Conservation (phyloP, 2,888 invertebrate genomes). For the Caenorhabditis uteleia region DNA sequence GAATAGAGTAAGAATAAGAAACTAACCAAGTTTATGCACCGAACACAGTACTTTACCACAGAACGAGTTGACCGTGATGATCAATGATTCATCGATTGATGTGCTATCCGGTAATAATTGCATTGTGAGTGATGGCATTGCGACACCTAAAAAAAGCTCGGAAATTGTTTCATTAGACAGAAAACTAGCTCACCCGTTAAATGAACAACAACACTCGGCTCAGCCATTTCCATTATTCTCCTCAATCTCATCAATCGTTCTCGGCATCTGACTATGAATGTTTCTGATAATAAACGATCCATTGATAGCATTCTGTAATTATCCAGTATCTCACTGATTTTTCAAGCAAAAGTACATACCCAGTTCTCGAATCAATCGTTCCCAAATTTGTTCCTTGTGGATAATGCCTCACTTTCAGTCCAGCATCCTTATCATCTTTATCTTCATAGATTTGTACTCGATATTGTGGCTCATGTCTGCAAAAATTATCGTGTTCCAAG, state of each 20-base stretch:
- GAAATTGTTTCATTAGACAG: too few species aligned
- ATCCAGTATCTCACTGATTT: neutral
- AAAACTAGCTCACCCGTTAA: slow-evolving; percentile 23
- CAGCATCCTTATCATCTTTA: slow-evolving; percentile 42
- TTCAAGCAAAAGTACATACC: slow-evolving; percentile 18
- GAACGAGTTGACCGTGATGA: slow-evolving; percentile 62
- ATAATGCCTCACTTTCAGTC: slow-evolving; percentile 57
- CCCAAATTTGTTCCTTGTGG: slow-evolving; percentile 53
- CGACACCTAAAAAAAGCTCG: slow-evolving; percentile 41
- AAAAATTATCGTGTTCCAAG: slow-evolving; percentile 3
- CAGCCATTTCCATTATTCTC: slow-evolving; percentile 51
- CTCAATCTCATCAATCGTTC: slow-evolving; percentile 57
- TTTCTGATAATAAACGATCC: slow-evolving; percentile 55
- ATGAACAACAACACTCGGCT: slow-evolving; percentile 30
- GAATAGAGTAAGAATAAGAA: neutral
- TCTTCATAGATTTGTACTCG: slow-evolving; percentile 61
- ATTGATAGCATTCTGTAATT: slow-evolving; percentile 55
- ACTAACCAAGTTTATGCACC: slow-evolving; percentile 43
- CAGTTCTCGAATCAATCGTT: slow-evolving; percentile 47
- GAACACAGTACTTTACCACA: slow-evolving; percentile 59
- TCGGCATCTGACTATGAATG: slow-evolving; percentile 54
- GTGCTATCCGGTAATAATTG: slow-evolving; percentile 47
- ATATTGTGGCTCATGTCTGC: slow-evolving; percentile 56
- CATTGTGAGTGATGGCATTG: slow-evolving; percentile 51
- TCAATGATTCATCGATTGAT: slow-evolving; percentile 39